These are phyloP conservation scores for Patella caerulea DNA, from an alignment of 2,888 invertebrate species.

Conservation along the genomic window DNA sequence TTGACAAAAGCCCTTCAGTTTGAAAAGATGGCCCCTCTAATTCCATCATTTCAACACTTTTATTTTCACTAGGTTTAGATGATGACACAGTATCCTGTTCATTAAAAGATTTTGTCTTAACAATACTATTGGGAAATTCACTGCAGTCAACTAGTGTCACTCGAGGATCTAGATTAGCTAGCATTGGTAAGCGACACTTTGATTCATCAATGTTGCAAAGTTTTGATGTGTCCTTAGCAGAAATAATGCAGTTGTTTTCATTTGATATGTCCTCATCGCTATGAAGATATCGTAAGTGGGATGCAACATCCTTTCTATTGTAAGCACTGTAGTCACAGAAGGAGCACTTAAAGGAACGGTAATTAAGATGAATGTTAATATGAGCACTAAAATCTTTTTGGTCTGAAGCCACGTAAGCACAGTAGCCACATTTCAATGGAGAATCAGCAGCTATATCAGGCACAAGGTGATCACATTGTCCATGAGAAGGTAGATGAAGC, in stretches of 20 bases:
- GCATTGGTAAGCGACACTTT: conserved; percentile 17
- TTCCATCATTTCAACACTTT: not conserved
- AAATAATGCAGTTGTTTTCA: conserved; percentile 21
- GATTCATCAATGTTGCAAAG: conserved; percentile 14
- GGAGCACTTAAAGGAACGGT: conserved; percentile 47
- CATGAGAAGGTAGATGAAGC: conserved; percentile 48
- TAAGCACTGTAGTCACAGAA: conserved; percentile 46
- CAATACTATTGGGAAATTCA: not conserved
- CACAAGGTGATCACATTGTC: conserved; percentile 41
- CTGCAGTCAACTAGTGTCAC: conserved; percentile 17
- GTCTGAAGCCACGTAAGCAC: conserved; percentile 44
- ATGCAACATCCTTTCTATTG: conserved; percentile 28
- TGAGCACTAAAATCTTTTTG: conserved; percentile 49
- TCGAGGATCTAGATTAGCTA: conserved; percentile 31
- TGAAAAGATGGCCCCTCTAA: not conserved
- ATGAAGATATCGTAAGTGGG: conserved; percentile 36
- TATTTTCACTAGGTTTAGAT: too few relatives aligned
- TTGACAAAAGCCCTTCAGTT: not conserved
- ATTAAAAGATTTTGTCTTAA: not conserved
- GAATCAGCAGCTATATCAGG: conserved; percentile 40
- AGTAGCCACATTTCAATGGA: conserved; percentile 52
- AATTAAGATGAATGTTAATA: conserved; percentile 46
- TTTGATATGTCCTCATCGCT: conserved; percentile 33
- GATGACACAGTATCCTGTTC: not conserved
- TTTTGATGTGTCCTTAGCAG: conserved; percentile 13